A percentile compares a stretch with the other conserved stretches of the same genome.
Evolutionary conservation across 2,888 invertebrate genomes (phyloP).

Genomic region (Mechanitis mazaeus): DNA sequence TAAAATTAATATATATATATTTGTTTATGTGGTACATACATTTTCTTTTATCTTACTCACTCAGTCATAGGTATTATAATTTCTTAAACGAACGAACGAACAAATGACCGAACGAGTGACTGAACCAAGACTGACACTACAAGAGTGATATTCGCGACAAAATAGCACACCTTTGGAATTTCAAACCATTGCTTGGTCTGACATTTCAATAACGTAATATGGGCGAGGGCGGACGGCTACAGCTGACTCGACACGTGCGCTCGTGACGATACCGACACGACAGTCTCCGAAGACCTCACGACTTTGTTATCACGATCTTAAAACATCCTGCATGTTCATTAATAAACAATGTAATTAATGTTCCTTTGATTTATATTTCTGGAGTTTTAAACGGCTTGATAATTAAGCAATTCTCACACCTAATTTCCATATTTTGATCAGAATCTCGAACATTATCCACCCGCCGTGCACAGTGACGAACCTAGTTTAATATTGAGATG

Average conservation of each 20-base stretch:
- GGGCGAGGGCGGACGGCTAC: constrained; percentile 35
- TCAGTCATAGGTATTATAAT: constrained; percentile 26
- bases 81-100: too few species aligned
- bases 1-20: too few species aligned
- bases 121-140: constrained; percentile 20
- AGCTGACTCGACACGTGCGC: constrained; percentile 52
- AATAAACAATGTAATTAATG: constrained; percentile 8
- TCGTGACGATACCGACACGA: constrained; percentile 49
- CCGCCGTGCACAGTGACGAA: too few species aligned
- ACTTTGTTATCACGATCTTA: constrained; percentile 37
- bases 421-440: too few species aligned
- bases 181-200: constrained; percentile 29
- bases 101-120: too few species aligned
- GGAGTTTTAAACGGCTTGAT: too few species aligned
- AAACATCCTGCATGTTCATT: constrained; percentile 23
- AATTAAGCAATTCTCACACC: too few species aligned
- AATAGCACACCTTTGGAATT: constrained; percentile 25
- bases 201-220: constrained; percentile 55
- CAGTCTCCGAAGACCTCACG: constrained; percentile 43
- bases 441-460: too few species aligned
- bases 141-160: constrained; percentile 18
- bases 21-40: too few species aligned
- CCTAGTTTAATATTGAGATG: too few species aligned
- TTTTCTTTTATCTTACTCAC: constrained; percentile 11
- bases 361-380: too few species aligned